These are phyloP conservation scores for Lasioglossum baleicum DNA, from an alignment of 1,140 invertebrate species.

Conservation along the genomic window DNA sequence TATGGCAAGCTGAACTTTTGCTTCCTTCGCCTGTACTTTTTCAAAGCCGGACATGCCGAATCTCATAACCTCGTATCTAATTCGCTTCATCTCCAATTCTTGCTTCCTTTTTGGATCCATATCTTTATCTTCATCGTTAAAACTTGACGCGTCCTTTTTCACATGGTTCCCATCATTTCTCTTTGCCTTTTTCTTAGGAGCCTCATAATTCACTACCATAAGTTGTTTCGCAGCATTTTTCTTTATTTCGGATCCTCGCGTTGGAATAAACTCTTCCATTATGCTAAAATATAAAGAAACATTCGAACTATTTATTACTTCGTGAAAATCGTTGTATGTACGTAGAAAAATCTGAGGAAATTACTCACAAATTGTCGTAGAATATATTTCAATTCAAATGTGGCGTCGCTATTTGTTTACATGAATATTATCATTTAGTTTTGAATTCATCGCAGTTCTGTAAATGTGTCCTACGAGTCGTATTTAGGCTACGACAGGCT, in stretches of 20 bases:
- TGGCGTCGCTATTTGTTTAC: too few species aligned
- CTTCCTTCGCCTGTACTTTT: constrained; percentile 80
- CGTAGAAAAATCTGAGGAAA: too few species aligned
- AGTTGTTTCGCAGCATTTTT: constrained; percentile 77
- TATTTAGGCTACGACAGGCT: too few species aligned
- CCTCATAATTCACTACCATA: constrained; percentile 78
- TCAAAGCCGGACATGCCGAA: constrained; percentile 84
- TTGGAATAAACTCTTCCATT: constrained; percentile 78
- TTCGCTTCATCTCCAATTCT: constrained; percentile 82
- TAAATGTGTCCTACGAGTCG: not conserved
- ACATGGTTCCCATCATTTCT: not conserved
- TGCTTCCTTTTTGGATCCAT: constrained; percentile 60
- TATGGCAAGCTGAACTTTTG: constrained; percentile 82
- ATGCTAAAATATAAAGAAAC: constrained; percentile 23
- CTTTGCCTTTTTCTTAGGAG: constrained; percentile 78
- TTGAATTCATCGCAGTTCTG: too few species aligned
- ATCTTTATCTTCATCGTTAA: not conserved
- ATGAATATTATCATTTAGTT: too few species aligned
- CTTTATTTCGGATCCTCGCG: constrained; percentile 80
- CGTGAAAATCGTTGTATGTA: not conserved
- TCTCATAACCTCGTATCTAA: constrained; percentile 83
- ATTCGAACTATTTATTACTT: not conserved
- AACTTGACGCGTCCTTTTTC: not conserved
- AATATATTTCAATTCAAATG: too few species aligned
- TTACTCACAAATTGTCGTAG: too few species aligned